Percentiles rank a stretch among this genome's conserved stretches.
Conservation (phyloP, 2,888 invertebrate genomes). For the Tipula vernalis region DNA sequence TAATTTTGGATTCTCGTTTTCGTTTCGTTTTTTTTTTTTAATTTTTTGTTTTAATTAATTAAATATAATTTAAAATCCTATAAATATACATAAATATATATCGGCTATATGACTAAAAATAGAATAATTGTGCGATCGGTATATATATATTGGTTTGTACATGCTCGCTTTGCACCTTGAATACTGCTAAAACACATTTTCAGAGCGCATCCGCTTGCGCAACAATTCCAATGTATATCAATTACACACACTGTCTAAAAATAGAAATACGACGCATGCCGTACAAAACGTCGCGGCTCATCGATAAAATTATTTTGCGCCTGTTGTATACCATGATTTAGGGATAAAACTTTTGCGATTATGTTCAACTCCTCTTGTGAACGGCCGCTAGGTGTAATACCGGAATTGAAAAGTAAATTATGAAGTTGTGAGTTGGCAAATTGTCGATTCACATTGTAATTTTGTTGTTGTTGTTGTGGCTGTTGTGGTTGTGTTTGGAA, state of each 20-base stretch:
- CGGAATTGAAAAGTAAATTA: conserved; percentile 50
- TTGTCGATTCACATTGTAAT: conserved; percentile 15
- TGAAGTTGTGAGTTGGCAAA: conserved; percentile 40
- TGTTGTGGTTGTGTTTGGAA: conserved; percentile 29
- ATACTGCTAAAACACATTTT: not conserved
- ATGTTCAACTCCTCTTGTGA: conserved; percentile 64
- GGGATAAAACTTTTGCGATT: conserved; percentile 65
- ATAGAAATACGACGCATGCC: not conserved
- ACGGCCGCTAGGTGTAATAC: conserved; percentile 43
- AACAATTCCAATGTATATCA: not conserved
- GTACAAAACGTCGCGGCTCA: not conserved
- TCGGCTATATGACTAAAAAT: not conserved
- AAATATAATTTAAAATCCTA: not conserved
- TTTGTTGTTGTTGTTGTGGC: conserved; percentile 23
- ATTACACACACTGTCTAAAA: not conserved
- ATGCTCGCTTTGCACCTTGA: not conserved
- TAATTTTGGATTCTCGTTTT: not conserved
- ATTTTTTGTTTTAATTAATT: not conserved
- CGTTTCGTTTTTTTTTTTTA: not conserved
- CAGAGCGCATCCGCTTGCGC: not conserved
- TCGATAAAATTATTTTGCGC: not conserved
- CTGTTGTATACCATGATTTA: conserved; percentile 55
- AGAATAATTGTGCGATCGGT: not conserved
- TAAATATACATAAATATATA: not conserved
- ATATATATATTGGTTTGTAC: not conserved